Evolutionary conservation across 92 coral and sea anemone species (phyloP), one percentile per base, ranked within the genome.

Genomic region (Zoanthus sansibaricus): DNA sequence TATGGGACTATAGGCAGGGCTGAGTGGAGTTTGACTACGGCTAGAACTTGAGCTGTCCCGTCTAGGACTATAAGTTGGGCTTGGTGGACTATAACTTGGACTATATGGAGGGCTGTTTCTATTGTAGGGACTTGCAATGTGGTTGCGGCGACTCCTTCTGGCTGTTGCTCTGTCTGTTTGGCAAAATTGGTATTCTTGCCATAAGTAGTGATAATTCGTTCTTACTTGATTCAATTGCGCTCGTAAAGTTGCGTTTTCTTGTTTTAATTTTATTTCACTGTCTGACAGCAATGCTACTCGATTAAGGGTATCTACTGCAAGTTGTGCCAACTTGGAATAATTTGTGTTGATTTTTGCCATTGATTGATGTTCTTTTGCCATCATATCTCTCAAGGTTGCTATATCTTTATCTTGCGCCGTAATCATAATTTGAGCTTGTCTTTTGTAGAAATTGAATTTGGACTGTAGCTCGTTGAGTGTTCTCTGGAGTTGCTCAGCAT

Each of bases 401-500:
- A 66, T 3, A 25, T 37, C 42, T 37, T 37, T 37, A 37, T 37
- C 42, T 37, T 37, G 42, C 42, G 42, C 42, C 42, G 42, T 66
- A n/a, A 66, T 11, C 71, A 17, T 66, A 25, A 17, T 66, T 66
- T 66, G 71, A 17, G 71, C 6, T 66, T 66, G 71, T 66, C 17
- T 3, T 66, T 66, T 25, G 71, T 66, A 66, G 71, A 13, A 11
- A 21, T 66, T 66, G 20, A 66, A 66, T 66, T 66, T 66, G 71
- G 71, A 11, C 71, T 66, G 71, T 66, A 66, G 71, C 18, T 66
- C 71, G 71, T 66, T 66, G 71, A 17, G 71, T 66, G 71, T 66
- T 25, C 71, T 66, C 17, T 66, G 71, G 71, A 66, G 71, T 66
- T 66, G 71, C 71, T 66, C 71, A 21, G 71, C 71, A 66, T 66